phyloP scores from a whole-genome alignment of 1,140 invertebrate species.

The Propsilocerus akamusi region DNA sequence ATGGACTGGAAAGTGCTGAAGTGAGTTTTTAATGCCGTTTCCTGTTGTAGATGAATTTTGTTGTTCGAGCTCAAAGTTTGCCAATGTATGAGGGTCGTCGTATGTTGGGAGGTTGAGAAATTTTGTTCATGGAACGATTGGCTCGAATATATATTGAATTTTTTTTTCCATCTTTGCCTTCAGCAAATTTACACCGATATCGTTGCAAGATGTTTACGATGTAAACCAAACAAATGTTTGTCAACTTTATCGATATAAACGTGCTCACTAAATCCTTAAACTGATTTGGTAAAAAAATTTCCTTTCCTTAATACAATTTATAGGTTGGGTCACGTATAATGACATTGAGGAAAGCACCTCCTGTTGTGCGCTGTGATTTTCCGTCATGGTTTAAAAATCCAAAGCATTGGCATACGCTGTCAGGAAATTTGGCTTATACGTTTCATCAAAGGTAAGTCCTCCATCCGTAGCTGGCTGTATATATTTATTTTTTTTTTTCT shows the following conservation, averaged over 20 bases:
- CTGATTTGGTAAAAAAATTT: background rate
- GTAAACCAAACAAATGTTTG: background rate
- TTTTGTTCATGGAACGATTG: background rate
- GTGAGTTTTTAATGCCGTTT: constrained; percentile 12
- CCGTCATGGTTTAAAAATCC: constrained; percentile 24
- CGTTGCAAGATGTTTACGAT: background rate
- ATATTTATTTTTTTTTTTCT: background rate
- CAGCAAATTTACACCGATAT: background rate
- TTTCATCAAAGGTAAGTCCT: constrained; percentile 24
- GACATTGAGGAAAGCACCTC: constrained; percentile 21
- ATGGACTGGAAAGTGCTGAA: constrained; percentile 54
- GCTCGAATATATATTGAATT: background rate
- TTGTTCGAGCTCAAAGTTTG: background rate
- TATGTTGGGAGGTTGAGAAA: background rate
- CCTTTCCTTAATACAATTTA: background rate
- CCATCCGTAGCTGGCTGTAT: background rate
- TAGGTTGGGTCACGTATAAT: constrained; percentile 24
- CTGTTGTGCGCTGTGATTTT: constrained; percentile 23
- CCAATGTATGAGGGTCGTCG: background rate
- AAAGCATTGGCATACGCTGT: constrained; percentile 23
- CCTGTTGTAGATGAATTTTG: background rate
- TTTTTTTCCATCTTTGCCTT: background rate
- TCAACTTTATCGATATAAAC: background rate
- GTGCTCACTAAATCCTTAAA: background rate
- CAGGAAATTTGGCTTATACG: constrained; percentile 23